Conservation (phyloP, 2,888 invertebrate species). For the Leuctra nigra region DNA sequence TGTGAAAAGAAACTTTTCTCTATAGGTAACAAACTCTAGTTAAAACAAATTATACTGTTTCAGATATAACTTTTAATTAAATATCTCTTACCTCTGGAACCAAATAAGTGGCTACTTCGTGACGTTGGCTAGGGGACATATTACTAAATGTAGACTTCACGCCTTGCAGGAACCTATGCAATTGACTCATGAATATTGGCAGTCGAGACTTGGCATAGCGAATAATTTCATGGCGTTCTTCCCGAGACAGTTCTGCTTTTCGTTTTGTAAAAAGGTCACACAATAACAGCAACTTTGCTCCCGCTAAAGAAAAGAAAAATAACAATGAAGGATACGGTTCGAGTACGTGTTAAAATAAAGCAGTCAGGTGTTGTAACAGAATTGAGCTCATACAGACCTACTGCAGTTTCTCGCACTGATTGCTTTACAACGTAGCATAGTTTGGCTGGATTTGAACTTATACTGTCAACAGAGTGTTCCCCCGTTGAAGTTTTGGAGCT, state of each 20-base stretch:
- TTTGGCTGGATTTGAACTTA: constrained; percentile 49
- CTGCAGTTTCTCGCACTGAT: constrained; percentile 53
- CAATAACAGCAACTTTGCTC: constrained; percentile 49
- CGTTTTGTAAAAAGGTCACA: constrained; percentile 59
- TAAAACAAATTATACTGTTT: too few relatives aligned
- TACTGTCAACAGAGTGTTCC: constrained; percentile 35
- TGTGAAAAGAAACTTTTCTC: too few relatives aligned
- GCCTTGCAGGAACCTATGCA: constrained; percentile 52
- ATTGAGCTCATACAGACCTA: constrained; percentile 40
- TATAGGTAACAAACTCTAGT: too few relatives aligned
- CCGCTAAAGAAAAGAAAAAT: constrained; percentile 37
- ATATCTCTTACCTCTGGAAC: constrained; percentile 59
- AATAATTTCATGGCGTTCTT: constrained; percentile 59
- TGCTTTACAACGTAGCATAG: constrained; percentile 56
- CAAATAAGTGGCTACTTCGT: constrained; percentile 56
- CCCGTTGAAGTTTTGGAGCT: constrained; percentile 39
- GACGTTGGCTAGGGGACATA: constrained; percentile 50
- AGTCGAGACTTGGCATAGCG: constrained; percentile 57
- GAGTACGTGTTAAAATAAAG: constrained; percentile 2
- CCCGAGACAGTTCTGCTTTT: constrained; percentile 52
- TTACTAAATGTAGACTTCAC: constrained; percentile 52
- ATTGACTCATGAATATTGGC: constrained; percentile 57
- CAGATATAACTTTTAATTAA: too few relatives aligned
- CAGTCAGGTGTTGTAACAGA: too few relatives aligned
- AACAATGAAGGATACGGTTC: neutral